Conservation (phyloP, 2,888 invertebrate species). For the Lasioglossum malachurum region DNA sequence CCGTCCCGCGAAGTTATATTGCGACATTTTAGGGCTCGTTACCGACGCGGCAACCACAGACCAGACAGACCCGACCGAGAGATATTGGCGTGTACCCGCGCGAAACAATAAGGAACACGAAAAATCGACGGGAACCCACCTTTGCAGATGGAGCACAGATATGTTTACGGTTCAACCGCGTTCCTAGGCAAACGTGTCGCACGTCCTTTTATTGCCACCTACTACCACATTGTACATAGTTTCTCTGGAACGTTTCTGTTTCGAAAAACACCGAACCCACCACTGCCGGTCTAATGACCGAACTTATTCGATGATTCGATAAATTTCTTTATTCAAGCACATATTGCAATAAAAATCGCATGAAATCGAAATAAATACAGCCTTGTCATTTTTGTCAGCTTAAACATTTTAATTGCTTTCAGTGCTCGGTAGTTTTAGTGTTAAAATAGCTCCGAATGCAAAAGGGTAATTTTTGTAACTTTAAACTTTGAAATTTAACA, state of each 20-base stretch:
- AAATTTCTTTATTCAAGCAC: too few relatives aligned
- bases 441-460: too few relatives aligned
- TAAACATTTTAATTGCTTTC: too few relatives aligned
- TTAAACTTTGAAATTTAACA: background rate
- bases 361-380: too few relatives aligned
- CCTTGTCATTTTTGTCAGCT: too few relatives aligned
- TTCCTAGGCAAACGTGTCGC: background rate
- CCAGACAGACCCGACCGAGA: constrained; percentile 12
- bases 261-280: too few relatives aligned
- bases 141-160: constrained; percentile 43
- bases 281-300: too few relatives aligned
- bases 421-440: too few relatives aligned
- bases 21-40: constrained; percentile 61
- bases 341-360: too few relatives aligned
- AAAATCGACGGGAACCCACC: constrained; percentile 28
- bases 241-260: too few relatives aligned
- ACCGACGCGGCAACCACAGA: constrained; percentile 13
- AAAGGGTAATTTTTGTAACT: too few relatives aligned
- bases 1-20: constrained; percentile 28
- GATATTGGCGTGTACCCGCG: constrained; percentile 5
- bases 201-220: background rate
- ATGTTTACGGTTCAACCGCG: background rate
- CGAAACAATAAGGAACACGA: constrained; percentile 41
- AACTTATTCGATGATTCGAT: too few relatives aligned
- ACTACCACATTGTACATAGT: background rate